Conservation (phyloP, 2,113 vertebrate genomes). For the Crypturellus undulatus region DNA sequence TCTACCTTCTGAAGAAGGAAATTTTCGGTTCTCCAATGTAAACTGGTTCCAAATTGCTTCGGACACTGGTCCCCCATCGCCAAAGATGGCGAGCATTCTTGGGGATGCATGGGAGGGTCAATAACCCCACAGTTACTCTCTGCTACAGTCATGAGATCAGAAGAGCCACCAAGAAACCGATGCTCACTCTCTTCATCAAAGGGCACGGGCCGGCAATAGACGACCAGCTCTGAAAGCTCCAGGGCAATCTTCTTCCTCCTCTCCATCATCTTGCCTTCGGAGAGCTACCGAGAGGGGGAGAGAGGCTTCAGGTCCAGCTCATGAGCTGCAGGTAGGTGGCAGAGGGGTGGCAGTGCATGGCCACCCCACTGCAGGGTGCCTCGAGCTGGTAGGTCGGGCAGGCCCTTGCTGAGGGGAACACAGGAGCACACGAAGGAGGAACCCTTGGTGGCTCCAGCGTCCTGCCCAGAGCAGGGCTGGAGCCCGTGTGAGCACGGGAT, state of each 20-base stretch:
- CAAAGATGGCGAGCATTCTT: neutral
- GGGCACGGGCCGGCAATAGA: constrained; percentile 97
- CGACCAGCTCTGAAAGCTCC: constrained; percentile 95
- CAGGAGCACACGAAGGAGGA: neutral
- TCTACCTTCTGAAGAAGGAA: neutral
- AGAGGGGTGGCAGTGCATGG: fast-evolving
- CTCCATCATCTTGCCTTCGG: constrained; percentile 99
- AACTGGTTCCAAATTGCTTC: neutral
- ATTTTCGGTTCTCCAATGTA: neutral
- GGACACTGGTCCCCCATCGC: neutral
- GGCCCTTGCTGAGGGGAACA: neutral
- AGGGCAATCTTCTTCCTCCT: constrained; percentile 97
- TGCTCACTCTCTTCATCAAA: constrained; percentile 98
- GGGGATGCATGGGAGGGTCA: fast-evolving
- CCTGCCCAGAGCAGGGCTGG: neutral
- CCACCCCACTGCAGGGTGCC: neutral
- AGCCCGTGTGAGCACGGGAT: fast-evolving
- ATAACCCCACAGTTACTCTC: fast-evolving
- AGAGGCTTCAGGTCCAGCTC: neutral
- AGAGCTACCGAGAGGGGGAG: constrained; percentile 81
- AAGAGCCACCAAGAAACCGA: neutral
- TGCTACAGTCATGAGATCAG: neutral
- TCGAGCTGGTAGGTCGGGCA: neutral
- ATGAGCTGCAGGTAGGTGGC: neutral
- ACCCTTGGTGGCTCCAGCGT: neutral